Conservation (phyloP, 2,113 vertebrate genomes). For the Taurulus bubalis region DNA sequence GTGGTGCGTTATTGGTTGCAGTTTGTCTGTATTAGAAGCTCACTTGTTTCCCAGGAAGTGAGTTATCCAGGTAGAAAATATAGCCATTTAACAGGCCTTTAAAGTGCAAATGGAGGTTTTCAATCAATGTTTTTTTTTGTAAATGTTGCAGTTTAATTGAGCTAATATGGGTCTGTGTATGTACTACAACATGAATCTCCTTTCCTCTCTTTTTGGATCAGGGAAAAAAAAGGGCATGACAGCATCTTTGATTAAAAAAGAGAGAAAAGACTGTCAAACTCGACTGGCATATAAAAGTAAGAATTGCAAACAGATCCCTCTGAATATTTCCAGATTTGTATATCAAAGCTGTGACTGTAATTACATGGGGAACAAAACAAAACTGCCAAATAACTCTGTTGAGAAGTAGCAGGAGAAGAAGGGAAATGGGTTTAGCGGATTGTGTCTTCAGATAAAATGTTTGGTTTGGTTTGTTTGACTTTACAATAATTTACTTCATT, state of each 20-base stretch:
- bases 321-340: conserved; percentile 67
- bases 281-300: conserved; percentile 56
- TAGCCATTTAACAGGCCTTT: background rate
- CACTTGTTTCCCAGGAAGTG: background rate
- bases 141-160: background rate
- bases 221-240: conserved; percentile 31
- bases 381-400: conserved; percentile 57
- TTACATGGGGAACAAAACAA: conserved; percentile 65
- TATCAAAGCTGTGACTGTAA: conserved; percentile 65
- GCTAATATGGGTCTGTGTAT: conserved; percentile 14
- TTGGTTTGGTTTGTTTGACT: conserved; percentile 66
- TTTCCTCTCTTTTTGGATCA: conserved; percentile 20
- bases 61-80: background rate
- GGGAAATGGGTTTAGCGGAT: conserved; percentile 43
- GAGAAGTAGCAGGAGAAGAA: conserved; percentile 36
- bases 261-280: conserved; percentile 22
- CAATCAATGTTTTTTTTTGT: background rate
- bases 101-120: background rate
- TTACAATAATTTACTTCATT: conserved; percentile 63
- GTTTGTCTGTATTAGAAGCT: background rate
- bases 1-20: background rate
- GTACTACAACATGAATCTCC: background rate
- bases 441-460: conserved; percentile 61
- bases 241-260: conserved; percentile 32
- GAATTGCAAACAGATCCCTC: conserved; percentile 62